phyloP scores from a whole-genome alignment of 2,113 vertebrate genomes.

The Muscicapa adusta region DNA sequence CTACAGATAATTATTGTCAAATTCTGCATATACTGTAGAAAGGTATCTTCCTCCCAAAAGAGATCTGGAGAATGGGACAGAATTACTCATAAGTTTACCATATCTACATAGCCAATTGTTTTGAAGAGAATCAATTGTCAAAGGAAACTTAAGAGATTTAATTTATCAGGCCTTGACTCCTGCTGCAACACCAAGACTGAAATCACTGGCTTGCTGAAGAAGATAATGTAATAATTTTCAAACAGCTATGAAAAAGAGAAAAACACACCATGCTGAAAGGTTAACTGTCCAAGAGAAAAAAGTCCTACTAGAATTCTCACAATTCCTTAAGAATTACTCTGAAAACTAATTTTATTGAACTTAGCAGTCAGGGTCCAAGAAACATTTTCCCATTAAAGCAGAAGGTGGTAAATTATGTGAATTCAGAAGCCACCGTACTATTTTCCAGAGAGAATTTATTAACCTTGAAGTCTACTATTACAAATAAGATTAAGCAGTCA shows the following conservation, averaged over 20 bases:
- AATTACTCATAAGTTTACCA: background rate
- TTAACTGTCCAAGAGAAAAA: background rate
- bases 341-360: conserved; percentile 3
- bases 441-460: background rate
- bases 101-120: background rate
- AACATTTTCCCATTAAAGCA: background rate
- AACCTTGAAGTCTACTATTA: background rate
- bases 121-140: background rate
- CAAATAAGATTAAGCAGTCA: background rate
- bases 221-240: background rate
- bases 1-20: background rate
- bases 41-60: background rate
- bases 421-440: background rate
- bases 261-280: background rate
- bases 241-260: background rate
- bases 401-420: background rate
- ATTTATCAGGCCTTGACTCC: background rate
- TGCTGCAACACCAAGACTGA: background rate
- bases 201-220: background rate
- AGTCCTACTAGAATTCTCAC: background rate
- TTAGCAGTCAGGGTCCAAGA: background rate
- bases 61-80: background rate
- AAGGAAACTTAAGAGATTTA: background rate
- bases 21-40: background rate
- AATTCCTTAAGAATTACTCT: background rate